Base-by-base conservation (phyloP, 2,797 vertebrate species). In the Coracias cyanogaster region DNA sequence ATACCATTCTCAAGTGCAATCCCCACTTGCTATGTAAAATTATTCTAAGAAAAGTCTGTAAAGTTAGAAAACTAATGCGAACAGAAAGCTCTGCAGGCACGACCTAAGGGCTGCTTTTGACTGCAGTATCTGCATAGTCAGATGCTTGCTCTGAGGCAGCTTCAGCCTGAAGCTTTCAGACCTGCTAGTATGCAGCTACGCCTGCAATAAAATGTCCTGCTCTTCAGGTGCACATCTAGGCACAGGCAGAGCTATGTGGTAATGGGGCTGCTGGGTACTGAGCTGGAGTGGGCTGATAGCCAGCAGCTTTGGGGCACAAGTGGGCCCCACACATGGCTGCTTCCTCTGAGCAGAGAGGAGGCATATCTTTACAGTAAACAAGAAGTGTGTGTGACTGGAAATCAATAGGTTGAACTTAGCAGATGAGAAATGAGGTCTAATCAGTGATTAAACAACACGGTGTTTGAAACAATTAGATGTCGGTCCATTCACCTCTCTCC, bases 401-500 rank as follows among this genome's bases (percentile, higher is more conserved):
- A 95, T 95, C 39, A 3, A 91, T 92, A 80, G 37, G 67, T 52
- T 95, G 74, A 89, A 58, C 24, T 94, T 46, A 78, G 49, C 82
- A 92, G 83, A 89, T 93, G 86, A 96, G 93, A 87, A 95, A 96
- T 91, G 84, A 94, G 64, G 79, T 91, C 71, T 96, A 93, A 96
- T 39, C 87, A 74, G 84, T 65, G 82, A 95, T 95, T 93, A 93
- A 95, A 93, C 76, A 94, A 82, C 81, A 73, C 0, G 0, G 54
- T 77, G 17, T 31, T 80, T 89, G 86, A 73, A 96, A 80, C 71
- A 81, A 80, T 93, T 89, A 94, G 43, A 37, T 82, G 81, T 45
- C 0, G 0, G 86, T 69, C 62, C 46, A 17, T 76, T 91, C 76
- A 45, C 70, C 24, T 79, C 54, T 41, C 35, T 54, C 24, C 29